Conservation (phyloP, 2,888 invertebrate species). For the Apodemia hepburni region DNA sequence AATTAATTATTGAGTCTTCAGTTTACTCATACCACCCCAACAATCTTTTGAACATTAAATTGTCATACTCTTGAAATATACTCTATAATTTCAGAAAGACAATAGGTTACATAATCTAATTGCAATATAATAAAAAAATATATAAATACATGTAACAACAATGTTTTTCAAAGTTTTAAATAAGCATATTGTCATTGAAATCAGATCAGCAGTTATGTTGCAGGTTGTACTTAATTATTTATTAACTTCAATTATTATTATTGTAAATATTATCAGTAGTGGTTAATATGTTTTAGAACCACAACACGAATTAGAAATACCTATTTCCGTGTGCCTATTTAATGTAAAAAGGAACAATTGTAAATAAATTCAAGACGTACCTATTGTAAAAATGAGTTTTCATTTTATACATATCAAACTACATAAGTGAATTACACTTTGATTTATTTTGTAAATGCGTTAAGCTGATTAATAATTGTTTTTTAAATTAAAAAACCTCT, state of each 20-base stretch:
- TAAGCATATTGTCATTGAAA: no score
- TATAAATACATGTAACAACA: no score
- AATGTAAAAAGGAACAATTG: constrained; percentile 15
- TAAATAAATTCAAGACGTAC: constrained; percentile 10
- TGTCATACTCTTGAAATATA: no score
- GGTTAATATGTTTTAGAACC: constrained; percentile 12
- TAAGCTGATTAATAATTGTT: constrained; percentile 51
- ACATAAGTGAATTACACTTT: constrained; percentile 3
- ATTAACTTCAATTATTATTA: neutral
- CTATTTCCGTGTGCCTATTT: constrained; percentile 23
- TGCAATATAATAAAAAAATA: no score
- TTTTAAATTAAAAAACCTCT: constrained; percentile 85
- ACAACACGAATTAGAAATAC: constrained; percentile 11
- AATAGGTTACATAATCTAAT: no score
- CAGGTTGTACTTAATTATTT: constrained; percentile 11
- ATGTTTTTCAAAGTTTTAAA: no score
- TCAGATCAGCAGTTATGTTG: neutral
- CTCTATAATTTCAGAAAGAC: no score
- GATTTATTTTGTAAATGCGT: constrained; percentile 61
- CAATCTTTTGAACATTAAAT: no score
- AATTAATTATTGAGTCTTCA: no score
- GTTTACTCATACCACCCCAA: no score
- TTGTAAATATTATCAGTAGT: constrained; percentile 9
- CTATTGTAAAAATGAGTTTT: constrained; percentile 13
- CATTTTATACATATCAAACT: constrained; percentile 13